phyloP scores from a whole-genome alignment of 2,888 invertebrate genomes.

The Lottia gigantea region DNA sequence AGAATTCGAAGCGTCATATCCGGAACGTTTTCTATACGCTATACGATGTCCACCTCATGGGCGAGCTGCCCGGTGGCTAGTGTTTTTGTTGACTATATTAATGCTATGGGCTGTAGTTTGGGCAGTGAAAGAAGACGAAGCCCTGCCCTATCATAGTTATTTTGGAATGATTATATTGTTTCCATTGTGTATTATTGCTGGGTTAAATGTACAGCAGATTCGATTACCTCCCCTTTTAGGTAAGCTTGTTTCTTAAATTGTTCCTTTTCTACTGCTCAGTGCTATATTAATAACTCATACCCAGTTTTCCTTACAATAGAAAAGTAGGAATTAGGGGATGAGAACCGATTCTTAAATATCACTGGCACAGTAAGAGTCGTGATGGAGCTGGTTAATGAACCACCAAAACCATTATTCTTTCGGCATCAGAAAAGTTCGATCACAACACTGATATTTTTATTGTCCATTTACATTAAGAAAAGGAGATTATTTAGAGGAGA shows the following conservation, averaged over 20 bases:
- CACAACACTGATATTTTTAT: too few species aligned
- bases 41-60: slow-evolving; percentile 64
- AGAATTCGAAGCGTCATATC: slow-evolving; percentile 20
- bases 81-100: slow-evolving; percentile 42
- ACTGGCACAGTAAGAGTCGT: too few species aligned
- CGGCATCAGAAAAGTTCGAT: too few species aligned
- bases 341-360: too few species aligned
- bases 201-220: background rate
- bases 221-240: background rate
- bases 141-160: slow-evolving; percentile 40
- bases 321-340: too few species aligned
- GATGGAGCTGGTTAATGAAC: too few species aligned
- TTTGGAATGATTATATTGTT: slow-evolving; percentile 4
- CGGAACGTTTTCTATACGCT: slow-evolving; percentile 45
- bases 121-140: slow-evolving; percentile 48
- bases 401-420: too few species aligned
- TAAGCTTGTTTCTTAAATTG: background rate
- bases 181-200: slow-evolving; percentile 3
- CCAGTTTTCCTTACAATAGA: too few species aligned
- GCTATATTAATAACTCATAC: too few species aligned
- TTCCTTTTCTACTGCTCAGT: too few species aligned
- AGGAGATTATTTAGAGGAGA: too few species aligned
- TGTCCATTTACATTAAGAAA: too few species aligned
- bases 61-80: slow-evolving; percentile 68
- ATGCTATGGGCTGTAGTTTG: slow-evolving; percentile 49